These are phyloP conservation scores for Orthosia cruda DNA, from an alignment of 2,888 invertebrate genomes.

Conservation along the genomic window DNA sequence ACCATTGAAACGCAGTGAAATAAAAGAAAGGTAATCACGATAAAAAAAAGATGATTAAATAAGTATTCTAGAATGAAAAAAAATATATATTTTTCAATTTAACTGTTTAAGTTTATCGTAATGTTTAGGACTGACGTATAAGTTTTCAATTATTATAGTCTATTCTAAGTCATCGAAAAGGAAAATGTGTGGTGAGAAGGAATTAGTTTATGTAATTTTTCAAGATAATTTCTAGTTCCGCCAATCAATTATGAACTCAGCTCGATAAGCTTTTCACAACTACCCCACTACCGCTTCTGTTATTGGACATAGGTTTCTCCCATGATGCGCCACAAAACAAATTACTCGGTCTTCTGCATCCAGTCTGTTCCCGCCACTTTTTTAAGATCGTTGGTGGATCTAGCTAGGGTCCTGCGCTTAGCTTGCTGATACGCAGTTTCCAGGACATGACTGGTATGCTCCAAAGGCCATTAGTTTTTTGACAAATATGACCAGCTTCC, in stretches of 20 bases:
- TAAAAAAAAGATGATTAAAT: no score
- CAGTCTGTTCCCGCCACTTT: background rate
- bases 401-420: background rate
- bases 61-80: no score
- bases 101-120: no score
- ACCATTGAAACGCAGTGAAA: constrained; percentile 12
- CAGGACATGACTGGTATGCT: no score
- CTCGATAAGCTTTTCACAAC: no score
- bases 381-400: background rate
- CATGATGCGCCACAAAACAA: background rate
- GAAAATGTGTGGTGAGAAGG: background rate
- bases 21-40: background rate
- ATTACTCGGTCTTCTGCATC: background rate
- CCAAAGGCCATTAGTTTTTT: no score
- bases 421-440: no score
- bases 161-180: background rate
- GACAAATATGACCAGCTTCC: no score
- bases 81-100: no score
- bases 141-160: background rate
- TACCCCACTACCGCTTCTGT: no score
- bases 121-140: background rate
- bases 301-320: no score
- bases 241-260: background rate
- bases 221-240: background rate
- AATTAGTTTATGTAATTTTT: background rate